These are phyloP conservation scores for Ancistrus triradiatus DNA, from an alignment of 2,113 vertebrate species.

Conservation along the genomic window DNA sequence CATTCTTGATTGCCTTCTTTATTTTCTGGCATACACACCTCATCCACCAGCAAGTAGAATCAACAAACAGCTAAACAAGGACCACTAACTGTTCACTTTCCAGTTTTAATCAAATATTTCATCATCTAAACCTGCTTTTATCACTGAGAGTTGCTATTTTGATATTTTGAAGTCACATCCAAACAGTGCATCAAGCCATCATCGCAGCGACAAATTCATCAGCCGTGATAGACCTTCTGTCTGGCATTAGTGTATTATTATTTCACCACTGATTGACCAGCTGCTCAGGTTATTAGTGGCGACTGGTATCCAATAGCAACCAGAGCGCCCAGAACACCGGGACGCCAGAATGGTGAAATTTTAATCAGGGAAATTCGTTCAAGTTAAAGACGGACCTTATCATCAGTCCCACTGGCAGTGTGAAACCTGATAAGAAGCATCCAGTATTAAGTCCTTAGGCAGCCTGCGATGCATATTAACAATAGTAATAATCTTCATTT, in stretches of 20 bases:
- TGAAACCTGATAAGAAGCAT: conserved; percentile 1
- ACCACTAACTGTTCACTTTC: no score
- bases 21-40: no score
- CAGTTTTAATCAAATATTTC: no score
- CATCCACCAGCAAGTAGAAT: no score
- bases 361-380: conserved; percentile 26
- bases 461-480: conserved; percentile 3
- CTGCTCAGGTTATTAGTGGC: conserved; percentile 32
- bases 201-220: conserved; percentile 11
- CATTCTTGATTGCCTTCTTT: no score
- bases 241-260: conserved; percentile 35
- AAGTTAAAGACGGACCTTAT: conserved; percentile 29
- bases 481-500: neutral
- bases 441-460: neutral
- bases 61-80: no score
- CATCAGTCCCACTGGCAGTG: conserved; percentile 19
- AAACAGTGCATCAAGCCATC: neutral
- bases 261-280: conserved; percentile 45
- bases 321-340: conserved; percentile 7
- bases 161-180: neutral
- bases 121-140: conserved; percentile 7
- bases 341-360: conserved; percentile 25
- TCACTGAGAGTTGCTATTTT: neutral
- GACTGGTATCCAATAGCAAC: conserved; percentile 43
- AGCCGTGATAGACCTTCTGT: conserved; percentile 30